Evolutionary conservation across 2,888 invertebrate genomes (phyloP).

Genomic region (Drosophila kuntzei): DNA sequence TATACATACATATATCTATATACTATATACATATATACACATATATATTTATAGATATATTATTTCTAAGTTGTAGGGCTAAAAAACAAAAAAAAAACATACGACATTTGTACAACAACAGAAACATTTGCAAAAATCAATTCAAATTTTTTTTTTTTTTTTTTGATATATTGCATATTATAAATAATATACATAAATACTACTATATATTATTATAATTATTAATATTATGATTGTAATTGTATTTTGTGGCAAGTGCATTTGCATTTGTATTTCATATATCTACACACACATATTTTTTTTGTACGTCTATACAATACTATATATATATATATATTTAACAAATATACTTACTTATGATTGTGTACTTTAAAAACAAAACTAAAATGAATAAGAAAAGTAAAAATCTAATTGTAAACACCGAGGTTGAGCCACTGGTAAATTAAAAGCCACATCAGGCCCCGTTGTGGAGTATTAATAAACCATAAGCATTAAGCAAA

Average conservation of each 20-base stretch:
- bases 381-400: not conserved
- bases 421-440: constrained; percentile 69
- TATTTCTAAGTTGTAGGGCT: constrained; percentile 28
- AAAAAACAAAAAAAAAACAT: constrained; percentile 12
- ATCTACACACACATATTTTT: constrained; percentile 32
- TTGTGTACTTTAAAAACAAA: constrained; percentile 40
- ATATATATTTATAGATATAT: constrained; percentile 17
- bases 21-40: no score
- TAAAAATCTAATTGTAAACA: constrained; percentile 53
- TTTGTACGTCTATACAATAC: constrained; percentile 40
- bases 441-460: constrained; percentile 39
- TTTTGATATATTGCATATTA: constrained; percentile 30
- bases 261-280: constrained; percentile 59
- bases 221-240: constrained; percentile 37
- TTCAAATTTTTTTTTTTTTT: constrained; percentile 44
- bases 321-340: constrained; percentile 31
- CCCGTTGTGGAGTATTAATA: constrained; percentile 60
- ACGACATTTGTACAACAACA: constrained; percentile 21
- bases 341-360: constrained; percentile 39
- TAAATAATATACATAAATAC: constrained; percentile 39
- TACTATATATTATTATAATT: constrained; percentile 40
- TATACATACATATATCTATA: no score
- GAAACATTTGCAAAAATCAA: constrained; percentile 14
- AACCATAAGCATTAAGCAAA: constrained; percentile 45
- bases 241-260: constrained; percentile 51